Evolutionary conservation across 2,888 invertebrate genomes (phyloP).

Genomic region (Atethmia centrago): DNA sequence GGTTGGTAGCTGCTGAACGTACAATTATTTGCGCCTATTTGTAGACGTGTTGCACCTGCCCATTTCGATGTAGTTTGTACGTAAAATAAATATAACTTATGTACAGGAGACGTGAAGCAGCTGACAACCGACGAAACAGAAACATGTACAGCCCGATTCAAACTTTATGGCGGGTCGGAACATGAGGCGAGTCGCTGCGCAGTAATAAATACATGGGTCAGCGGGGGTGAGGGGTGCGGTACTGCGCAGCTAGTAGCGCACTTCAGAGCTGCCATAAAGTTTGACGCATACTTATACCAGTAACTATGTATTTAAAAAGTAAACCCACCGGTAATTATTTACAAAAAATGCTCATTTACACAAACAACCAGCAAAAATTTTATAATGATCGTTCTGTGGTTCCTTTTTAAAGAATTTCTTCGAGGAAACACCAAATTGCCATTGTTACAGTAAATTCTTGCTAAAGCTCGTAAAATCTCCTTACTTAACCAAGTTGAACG

Average conservation of each 20-base stretch:
- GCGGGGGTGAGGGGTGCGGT: no score
- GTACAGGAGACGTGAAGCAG: conserved; percentile 45
- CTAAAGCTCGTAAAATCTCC: conserved; percentile 49
- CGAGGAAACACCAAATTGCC: conserved; percentile 30
- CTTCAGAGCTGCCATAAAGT: no score
- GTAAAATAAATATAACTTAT: conserved; percentile 18
- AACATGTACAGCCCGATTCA: no score
- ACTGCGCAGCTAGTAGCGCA: no score
- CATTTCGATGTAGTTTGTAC: conserved; percentile 31
- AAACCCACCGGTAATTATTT: conserved; percentile 27
- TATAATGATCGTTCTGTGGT: conserved; percentile 32
- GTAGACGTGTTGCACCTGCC: conserved; percentile 59
- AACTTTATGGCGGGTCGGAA: no score
- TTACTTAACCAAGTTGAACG: conserved; percentile 48
- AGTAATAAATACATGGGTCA: no score
- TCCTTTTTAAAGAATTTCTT: conserved; percentile 33
- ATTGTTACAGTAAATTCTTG: conserved; percentile 34
- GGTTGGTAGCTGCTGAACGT: conserved; percentile 26
- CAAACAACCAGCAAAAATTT: conserved; percentile 34
- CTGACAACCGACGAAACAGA: conserved; percentile 44
- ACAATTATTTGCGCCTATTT: conserved; percentile 43
- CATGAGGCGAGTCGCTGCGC: no score
- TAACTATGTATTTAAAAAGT: conserved; percentile 8
- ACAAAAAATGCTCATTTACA: conserved; percentile 33
- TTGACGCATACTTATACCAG: no score